Conservation (phyloP, 1,140 invertebrate genomes). For the Papilio helenus region DNA sequence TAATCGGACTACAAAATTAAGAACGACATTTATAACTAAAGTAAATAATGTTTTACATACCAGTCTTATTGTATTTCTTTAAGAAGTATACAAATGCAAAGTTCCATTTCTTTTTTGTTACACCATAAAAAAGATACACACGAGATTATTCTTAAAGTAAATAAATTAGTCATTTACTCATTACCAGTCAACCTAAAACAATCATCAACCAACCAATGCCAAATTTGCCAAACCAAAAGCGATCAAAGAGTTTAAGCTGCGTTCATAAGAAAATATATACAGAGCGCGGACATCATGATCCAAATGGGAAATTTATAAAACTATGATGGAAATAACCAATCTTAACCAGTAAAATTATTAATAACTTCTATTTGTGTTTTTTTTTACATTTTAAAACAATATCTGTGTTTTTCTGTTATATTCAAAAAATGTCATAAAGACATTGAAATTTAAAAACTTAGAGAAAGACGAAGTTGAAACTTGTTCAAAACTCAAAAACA, state of each 20-base stretch:
- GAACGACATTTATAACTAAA: background rate
- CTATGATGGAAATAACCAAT: background rate
- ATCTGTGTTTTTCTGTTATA: background rate
- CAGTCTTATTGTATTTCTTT: conserved; percentile 13
- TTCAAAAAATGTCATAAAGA: background rate
- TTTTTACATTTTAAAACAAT: no score
- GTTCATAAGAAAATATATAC: background rate
- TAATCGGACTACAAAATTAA: conserved; percentile 23
- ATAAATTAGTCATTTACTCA: conserved; percentile 37
- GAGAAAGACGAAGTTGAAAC: background rate
- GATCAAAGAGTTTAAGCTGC: background rate
- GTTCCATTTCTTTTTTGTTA: conserved; percentile 23
- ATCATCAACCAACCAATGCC: conserved; percentile 21
- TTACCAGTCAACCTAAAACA: conserved; percentile 17
- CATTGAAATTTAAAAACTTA: background rate
- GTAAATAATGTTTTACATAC: conserved; percentile 12
- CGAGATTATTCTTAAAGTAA: conserved; percentile 16
- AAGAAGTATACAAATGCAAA: conserved; percentile 25
- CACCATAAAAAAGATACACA: conserved; percentile 1
- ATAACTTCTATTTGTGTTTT: no score
- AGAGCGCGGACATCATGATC: no score
- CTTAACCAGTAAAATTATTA: no score
- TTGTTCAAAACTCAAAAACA: background rate
- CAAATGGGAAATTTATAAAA: background rate
- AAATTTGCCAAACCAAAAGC: conserved; percentile 15